phyloP scores from a whole-genome alignment of 1,140 invertebrate species.

The Venturia canescens region DNA sequence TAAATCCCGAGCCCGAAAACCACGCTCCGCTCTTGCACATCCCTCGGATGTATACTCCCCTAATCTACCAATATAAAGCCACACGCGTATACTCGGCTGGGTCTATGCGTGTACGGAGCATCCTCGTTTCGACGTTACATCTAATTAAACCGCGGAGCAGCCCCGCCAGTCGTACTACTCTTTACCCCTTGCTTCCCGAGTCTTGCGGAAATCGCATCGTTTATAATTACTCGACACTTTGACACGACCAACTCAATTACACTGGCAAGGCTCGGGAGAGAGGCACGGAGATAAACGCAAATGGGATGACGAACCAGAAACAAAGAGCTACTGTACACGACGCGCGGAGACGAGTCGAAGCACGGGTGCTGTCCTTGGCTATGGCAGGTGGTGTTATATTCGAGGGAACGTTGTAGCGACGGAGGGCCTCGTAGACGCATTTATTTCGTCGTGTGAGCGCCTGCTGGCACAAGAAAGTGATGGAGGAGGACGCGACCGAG shows the following conservation, averaged over 20 bases:
- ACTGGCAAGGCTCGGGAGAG: constrained; percentile 7
- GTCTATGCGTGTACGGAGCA: not conserved
- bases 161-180: constrained; percentile 9
- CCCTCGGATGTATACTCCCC: constrained; percentile 2
- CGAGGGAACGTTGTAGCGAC: too few relatives aligned
- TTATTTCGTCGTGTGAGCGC: too few relatives aligned
- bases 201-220: constrained; percentile 51
- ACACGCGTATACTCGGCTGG: not conserved
- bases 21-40: not conserved
- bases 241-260: constrained; percentile 58
- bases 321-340: not conserved
- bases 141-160: constrained; percentile 53
- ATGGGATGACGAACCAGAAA: not conserved
- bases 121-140: constrained; percentile 50
- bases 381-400: too few relatives aligned
- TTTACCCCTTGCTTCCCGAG: not conserved
- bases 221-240: constrained; percentile 58
- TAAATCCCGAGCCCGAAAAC: constrained; percentile 30
- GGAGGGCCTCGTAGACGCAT: not conserved
- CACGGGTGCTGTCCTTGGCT: too few relatives aligned
- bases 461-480: too few relatives aligned
- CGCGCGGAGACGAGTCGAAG: not conserved
- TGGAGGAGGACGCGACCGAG: too few relatives aligned
- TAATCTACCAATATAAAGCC: constrained; percentile 2
- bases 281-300: not conserved